phyloP scores from a whole-genome alignment of 2,797 vertebrate species.

The Chrysocyon brachyurus region DNA sequence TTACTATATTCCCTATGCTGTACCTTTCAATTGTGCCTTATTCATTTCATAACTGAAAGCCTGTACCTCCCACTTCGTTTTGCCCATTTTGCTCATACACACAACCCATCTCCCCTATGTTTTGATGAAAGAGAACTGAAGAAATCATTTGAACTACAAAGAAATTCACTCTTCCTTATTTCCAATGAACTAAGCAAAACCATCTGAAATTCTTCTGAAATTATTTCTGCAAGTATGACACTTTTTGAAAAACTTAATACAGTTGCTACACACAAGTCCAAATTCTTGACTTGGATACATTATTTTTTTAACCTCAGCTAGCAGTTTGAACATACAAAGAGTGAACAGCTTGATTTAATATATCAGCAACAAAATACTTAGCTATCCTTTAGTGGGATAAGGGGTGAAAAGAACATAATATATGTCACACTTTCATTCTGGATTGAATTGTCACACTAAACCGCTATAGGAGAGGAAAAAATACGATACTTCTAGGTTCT shows the following conservation, averaged over 20 bases:
- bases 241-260: not conserved
- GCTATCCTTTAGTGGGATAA: not conserved
- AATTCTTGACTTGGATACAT: not conserved
- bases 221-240: not conserved
- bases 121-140: not conserved
- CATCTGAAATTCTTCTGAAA: not conserved
- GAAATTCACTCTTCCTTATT: not conserved
- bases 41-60: not conserved
- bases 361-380: conserved; percentile 34
- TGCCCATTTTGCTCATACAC: not conserved
- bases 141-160: not conserved
- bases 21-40: not conserved
- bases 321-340: not conserved
- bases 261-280: not conserved
- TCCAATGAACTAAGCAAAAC: not conserved
- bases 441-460: not conserved
- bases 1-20: not conserved
- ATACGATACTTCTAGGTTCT: not conserved
- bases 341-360: not conserved
- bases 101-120: not conserved
- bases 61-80: not conserved
- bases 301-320: conserved; percentile 19
- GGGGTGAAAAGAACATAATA: not conserved
- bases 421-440: not conserved
- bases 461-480: not conserved